Base-by-base conservation (phyloP, 2,797 vertebrate genomes). In the Helostoma temminkii region DNA sequence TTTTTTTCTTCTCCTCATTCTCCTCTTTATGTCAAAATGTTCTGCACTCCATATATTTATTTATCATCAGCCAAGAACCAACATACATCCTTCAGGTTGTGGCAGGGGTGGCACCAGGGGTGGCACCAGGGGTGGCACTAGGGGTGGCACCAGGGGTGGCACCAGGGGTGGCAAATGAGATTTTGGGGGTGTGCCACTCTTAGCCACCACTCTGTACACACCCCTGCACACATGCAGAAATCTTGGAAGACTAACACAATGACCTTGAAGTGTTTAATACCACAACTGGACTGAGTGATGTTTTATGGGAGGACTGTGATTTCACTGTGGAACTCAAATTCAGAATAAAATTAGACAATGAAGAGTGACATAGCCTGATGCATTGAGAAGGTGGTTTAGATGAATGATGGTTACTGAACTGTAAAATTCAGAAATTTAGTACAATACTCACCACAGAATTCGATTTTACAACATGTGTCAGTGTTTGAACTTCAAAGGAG, bases 251-350 rank as follows among this genome's bases (percentile, higher is more conserved):
- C n/a, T 4, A 28, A 45, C 60, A 62, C 36, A n/a, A 14, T 69
- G 52, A 76, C 68, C 63, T 43, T 41, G 2, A 71, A 55, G 67
- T 74, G 74, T 73, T 73, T 77, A 76, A 78, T 58, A 48, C 71
- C 66, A 36, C 63, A 54, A 50, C 42, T 66, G 49, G 60, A 64
- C 45, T 30, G 53, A 52, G 30, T 46, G n/a, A 10, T 10, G 18
- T 46, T 68, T 78, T 53, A 59, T 21, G 37, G 9, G 14, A 6
- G 58, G 60, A 41, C 22, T 59, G 48, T 80, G 66, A 74, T 50
- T 43, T 57, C 21, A 53, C 41, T 25, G 26, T 3, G 6, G 48
- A 55, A 9, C 56, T 53, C 25, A 61, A 81, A 79, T 64, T 48
- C 26, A 28, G 47, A 46, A 55, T 18, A 50, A 22, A 56, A 48